Conservation (phyloP, 2,113 vertebrate genomes). For the Actinemys pallida region DNA sequence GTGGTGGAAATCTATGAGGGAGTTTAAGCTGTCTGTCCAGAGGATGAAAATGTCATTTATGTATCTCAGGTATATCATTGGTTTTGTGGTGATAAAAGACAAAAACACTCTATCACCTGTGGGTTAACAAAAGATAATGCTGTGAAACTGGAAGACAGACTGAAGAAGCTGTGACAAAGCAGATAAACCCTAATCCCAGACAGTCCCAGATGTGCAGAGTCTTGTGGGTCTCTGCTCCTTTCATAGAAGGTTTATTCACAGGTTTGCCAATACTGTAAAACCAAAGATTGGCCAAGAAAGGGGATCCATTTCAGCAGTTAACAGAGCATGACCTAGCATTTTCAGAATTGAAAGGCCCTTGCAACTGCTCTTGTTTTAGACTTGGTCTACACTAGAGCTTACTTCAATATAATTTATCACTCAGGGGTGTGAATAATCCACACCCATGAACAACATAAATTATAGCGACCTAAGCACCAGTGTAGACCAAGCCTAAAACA, state of each 20-base stretch:
- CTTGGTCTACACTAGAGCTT: too few relatives aligned
- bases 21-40: too few relatives aligned
- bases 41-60: too few relatives aligned
- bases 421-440: too few relatives aligned
- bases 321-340: not conserved
- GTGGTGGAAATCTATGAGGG: too few relatives aligned
- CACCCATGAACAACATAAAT: too few relatives aligned
- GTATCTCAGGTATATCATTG: too few relatives aligned
- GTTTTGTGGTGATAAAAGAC: too few relatives aligned
- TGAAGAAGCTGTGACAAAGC: not conserved
- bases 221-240: not conserved
- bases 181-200: not conserved
- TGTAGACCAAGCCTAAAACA: too few relatives aligned
- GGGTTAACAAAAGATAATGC: not conserved
- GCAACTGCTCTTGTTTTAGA: not conserved
- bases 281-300: not conserved
- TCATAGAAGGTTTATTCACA: not conserved
- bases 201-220: not conserved
- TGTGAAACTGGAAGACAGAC: not conserved
- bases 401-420: too few relatives aligned
- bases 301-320: not conserved
- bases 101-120: too few relatives aligned
- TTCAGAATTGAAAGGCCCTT: not conserved
- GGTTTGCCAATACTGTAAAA: not conserved
- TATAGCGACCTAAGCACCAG: too few relatives aligned